Percentiles rank a stretch among this genome's conserved stretches.
Conservation (phyloP, 2,113 vertebrate genomes). For the Centropus unirufus region DNA sequence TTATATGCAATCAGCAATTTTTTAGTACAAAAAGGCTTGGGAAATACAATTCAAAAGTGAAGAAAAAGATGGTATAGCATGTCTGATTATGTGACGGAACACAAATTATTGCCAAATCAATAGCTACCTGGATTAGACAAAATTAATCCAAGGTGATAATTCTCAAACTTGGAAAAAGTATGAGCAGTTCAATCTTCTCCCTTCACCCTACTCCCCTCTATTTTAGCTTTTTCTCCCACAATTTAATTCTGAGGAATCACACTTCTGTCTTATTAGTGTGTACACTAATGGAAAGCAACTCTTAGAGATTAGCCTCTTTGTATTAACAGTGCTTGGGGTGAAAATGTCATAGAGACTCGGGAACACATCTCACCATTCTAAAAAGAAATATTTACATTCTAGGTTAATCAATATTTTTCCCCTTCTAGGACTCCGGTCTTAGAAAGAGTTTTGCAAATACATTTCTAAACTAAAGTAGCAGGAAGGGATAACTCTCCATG, state of each 20-base stretch:
- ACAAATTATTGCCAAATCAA: constrained; percentile 49
- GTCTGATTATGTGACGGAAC: not conserved
- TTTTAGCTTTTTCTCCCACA: not conserved
- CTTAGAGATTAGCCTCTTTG: not conserved
- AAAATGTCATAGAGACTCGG: not conserved
- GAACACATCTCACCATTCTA: not conserved
- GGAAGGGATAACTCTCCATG: no score
- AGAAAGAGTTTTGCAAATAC: not conserved
- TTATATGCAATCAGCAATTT: not conserved
- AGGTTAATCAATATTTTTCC: not conserved
- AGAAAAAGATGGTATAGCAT: not conserved
- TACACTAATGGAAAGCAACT: not conserved
- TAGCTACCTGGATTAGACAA: constrained; percentile 28
- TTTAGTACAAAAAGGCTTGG: not conserved
- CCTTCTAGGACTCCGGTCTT: not conserved
- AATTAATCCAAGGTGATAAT: constrained; percentile 31
- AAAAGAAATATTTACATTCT: not conserved
- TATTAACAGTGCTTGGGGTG: not conserved
- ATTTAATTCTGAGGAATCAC: not conserved
- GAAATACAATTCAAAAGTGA: not conserved
- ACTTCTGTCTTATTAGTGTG: not conserved
- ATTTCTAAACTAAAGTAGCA: not conserved
- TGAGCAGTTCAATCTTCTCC: not conserved
- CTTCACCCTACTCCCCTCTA: not conserved
- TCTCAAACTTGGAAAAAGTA: not conserved